Conservation (phyloP, 2,113 vertebrate species). For the Plectropomus leopardus region DNA sequence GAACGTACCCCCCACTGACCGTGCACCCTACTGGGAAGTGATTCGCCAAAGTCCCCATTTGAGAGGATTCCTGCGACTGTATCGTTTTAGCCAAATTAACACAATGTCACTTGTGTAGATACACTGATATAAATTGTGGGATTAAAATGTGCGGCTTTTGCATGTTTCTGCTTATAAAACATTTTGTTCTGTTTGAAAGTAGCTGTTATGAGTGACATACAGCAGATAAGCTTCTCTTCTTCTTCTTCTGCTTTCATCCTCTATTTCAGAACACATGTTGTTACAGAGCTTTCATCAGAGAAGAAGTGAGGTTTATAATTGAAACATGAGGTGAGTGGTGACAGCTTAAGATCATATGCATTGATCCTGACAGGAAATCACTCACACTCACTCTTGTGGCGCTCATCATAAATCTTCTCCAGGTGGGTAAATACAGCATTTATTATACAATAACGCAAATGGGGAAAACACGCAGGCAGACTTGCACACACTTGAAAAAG, state of each 20-base stretch:
- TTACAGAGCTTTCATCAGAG: conserved; percentile 43
- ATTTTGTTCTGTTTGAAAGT: conserved; percentile 19
- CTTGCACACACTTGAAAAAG: conserved; percentile 50
- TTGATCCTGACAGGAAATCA: conserved; percentile 57
- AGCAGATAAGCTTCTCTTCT: conserved; percentile 12
- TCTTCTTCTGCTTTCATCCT: conserved; percentile 41
- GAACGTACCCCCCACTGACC: conserved; percentile 64
- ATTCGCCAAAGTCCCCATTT: conserved; percentile 59
- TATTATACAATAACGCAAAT: conserved; percentile 53
- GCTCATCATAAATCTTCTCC: conserved; percentile 23
- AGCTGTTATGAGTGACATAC: conserved; percentile 15
- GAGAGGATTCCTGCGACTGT: conserved; percentile 48
- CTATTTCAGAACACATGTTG: conserved; percentile 45
- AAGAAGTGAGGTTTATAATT: conserved; percentile 45
- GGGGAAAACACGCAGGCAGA: conserved; percentile 23
- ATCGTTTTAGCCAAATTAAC: conserved; percentile 38
- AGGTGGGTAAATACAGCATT: conserved; percentile 63
- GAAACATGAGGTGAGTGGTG: conserved; percentile 55
- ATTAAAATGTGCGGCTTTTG: not conserved
- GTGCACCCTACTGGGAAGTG: conserved; percentile 63
- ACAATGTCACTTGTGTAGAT: conserved; percentile 26
- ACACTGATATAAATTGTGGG: conserved; percentile 9
- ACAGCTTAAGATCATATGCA: conserved; percentile 44
- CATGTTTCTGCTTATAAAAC: conserved; percentile 7
- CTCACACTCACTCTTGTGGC: conserved; percentile 24